These are phyloP conservation scores for Griposia aprilina DNA, from an alignment of 2,888 invertebrate species.

Conservation along the genomic window DNA sequence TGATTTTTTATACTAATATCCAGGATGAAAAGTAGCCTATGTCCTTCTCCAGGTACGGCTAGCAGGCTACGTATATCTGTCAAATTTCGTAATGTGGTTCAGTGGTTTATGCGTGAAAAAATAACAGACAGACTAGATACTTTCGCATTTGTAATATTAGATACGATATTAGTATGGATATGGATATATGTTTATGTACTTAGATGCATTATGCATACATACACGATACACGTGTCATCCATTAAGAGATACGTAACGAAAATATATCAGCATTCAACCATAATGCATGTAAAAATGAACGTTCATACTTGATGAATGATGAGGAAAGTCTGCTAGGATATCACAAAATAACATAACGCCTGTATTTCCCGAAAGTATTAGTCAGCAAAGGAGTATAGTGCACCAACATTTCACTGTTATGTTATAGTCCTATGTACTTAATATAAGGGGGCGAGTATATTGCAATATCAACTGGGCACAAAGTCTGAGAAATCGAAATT, in stretches of 20 bases:
- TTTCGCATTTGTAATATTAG: not conserved
- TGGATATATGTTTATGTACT: not conserved
- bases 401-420: not conserved
- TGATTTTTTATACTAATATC: not conserved
- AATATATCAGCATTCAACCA: constrained; percentile 15
- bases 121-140: not conserved
- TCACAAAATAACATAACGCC: not conserved
- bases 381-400: not conserved
- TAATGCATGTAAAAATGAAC: constrained; percentile 5
- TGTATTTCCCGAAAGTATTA: not conserved
- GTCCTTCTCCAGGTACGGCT: not conserved
- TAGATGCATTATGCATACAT: constrained; percentile 9
- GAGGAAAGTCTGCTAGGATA: constrained; percentile 21
- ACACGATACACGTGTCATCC: constrained; percentile 41
- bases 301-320: not conserved
- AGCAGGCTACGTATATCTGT: not conserved
- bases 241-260: constrained; percentile 45
- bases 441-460: not conserved
- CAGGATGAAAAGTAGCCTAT: not conserved
- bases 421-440: not conserved
- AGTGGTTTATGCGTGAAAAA: not conserved
- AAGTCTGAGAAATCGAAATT: not conserved
- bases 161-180: not conserved
- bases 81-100: not conserved
- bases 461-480: not conserved